Base-by-base conservation (phyloP, 2,888 invertebrate genomes). In the Limnephilus marmoratus region DNA sequence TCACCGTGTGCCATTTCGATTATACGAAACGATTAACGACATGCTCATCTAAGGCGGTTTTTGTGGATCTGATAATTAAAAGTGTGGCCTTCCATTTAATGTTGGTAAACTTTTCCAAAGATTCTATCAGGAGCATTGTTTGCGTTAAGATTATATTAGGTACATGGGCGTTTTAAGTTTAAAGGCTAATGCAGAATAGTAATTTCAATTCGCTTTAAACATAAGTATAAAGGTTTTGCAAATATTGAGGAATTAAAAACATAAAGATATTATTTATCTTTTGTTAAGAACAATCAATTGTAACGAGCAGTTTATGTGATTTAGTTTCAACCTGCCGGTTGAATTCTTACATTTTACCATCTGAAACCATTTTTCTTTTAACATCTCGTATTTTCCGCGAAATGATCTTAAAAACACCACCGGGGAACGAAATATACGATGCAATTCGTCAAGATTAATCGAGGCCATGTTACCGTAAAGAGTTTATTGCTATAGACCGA, bases 391-490 rank as follows among this genome's bases (percentile, higher is more conserved):
- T 85, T 85, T 85, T 41, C 85, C 37, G 18, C n/a, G 85, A 85
- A 85, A 85, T 41, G 85, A 41, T 41, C 85, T 85, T 85, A 41
- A 34, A 85, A 85, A 41, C 85, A 45, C n/a, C 41, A 85, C 85
- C 85, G 41, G 37, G 37, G 85, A 41, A 37, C 41, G 41, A 41
- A 85, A 41, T 45, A 41, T 85, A 41, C 85, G 41, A 37, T 41
- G 24, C 85, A 45, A 85, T 85, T 85, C 41, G 85, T 85, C 85
- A 37, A n/a, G 85, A 41, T 85, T 85, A 41, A 85, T 85, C 85
- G 85, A 41, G 45, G 85, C n/a, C 12, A 41, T 45, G 15, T 83
- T 34, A 83, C 82, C 82, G 34, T 83, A 83, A 83, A 83, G 82
- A 83, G 82, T 83, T 83, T 83, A 83, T 37, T 34, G 82, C 82